phyloP scores from a whole-genome alignment of 2,888 invertebrate species.

The Bellardia bayeri region DNA sequence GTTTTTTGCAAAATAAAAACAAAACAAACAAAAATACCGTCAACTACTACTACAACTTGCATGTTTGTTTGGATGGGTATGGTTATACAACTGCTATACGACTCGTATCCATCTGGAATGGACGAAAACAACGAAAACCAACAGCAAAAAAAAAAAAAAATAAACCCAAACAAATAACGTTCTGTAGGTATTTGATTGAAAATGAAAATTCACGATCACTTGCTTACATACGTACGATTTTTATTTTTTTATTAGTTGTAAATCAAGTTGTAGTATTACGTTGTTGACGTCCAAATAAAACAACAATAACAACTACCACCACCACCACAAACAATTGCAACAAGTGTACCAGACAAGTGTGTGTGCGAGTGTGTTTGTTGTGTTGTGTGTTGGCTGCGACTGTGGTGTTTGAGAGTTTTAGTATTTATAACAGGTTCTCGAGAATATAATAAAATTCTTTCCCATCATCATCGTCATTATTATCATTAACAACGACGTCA shows the following conservation, averaged over 20 bases:
- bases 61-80: conserved; percentile 4
- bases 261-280: conserved; percentile 60
- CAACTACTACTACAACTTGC: conserved; percentile 40
- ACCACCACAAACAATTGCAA: conserved; percentile 22
- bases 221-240: conserved; percentile 49
- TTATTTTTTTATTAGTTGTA: conserved; percentile 42
- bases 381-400: conserved; percentile 25
- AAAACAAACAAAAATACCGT: conserved; percentile 51
- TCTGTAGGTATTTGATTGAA: conserved; percentile 69
- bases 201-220: conserved; percentile 71
- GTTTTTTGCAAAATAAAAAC: conserved; percentile 67
- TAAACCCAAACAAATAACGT: conserved; percentile 49
- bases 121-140: conserved; percentile 45
- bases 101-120: conserved; percentile 35
- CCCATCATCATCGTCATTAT: conserved; percentile 66
- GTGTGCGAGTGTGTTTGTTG: background rate
- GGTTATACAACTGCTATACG: background rate
- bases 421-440: conserved; percentile 64
- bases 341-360: conserved; percentile 14
- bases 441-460: conserved; percentile 65
- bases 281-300: conserved; percentile 33
- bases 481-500: conserved; percentile 52
- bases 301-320: background rate
- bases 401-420: conserved; percentile 33
- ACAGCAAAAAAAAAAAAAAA: conserved; percentile 39